phyloP scores from a whole-genome alignment of 2,797 vertebrate genomes.

The Sebastes iracundus region DNA sequence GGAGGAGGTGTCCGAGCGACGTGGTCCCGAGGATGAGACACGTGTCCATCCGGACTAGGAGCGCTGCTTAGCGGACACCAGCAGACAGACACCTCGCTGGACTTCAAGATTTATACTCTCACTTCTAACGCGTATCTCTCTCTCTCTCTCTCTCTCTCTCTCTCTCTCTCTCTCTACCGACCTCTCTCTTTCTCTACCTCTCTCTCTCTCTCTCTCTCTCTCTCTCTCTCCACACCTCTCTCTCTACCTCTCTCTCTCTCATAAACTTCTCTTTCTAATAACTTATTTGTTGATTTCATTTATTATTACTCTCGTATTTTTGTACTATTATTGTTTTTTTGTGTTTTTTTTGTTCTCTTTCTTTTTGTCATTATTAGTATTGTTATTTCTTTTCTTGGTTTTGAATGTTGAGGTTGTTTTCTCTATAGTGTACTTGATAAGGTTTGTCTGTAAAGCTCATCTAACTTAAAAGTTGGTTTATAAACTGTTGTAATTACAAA shows the following conservation, averaged over 20 bases:
- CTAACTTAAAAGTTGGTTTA: too few relatives aligned
- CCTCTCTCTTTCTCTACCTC: background rate
- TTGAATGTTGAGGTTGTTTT: too few relatives aligned
- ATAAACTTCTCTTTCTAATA: too few relatives aligned
- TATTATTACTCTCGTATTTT: too few relatives aligned
- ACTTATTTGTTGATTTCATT: too few relatives aligned
- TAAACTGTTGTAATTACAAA: too few relatives aligned
- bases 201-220: background rate
- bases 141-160: background rate
- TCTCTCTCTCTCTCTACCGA: background rate
- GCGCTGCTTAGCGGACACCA: conserved; percentile 72
- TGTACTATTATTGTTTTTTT: too few relatives aligned
- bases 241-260: background rate
- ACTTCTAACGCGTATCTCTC: conserved; percentile 16
- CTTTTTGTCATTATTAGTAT: too few relatives aligned
- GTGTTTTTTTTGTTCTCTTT: too few relatives aligned
- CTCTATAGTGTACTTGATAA: too few relatives aligned
- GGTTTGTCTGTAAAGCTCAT: too few relatives aligned
- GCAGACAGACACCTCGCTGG: conserved; percentile 57
- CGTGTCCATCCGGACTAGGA: conserved; percentile 82
- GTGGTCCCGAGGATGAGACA: conserved; percentile 82
- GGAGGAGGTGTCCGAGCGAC: conserved; percentile 48
- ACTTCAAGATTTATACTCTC: conserved; percentile 51
- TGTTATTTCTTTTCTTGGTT: too few relatives aligned
- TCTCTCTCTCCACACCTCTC: background rate